phyloP scores from a whole-genome alignment of 1,140 invertebrate species.

The Chironomus tepperi region DNA sequence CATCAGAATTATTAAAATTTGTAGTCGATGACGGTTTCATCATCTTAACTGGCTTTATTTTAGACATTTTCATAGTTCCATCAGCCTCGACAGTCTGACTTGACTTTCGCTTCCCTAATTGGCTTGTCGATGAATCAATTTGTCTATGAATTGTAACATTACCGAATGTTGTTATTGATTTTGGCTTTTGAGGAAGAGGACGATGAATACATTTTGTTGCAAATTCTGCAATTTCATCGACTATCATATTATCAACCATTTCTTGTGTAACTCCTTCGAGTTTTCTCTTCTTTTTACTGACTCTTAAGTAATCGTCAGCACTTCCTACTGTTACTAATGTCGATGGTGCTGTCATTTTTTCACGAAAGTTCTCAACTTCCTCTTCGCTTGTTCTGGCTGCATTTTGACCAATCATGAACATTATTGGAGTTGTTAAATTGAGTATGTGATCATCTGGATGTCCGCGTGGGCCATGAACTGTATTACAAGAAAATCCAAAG shows the following conservation, averaged over 20 bases:
- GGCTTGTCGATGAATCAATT: conserved; percentile 29
- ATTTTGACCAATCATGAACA: conserved; percentile 75
- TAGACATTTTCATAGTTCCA: conserved; percentile 34
- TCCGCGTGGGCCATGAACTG: conserved; percentile 65
- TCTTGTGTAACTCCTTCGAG: conserved; percentile 68
- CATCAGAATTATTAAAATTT: conserved; percentile 29
- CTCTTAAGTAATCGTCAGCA: conserved; percentile 66
- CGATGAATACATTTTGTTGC: conserved; percentile 48
- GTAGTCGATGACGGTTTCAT: conserved; percentile 31
- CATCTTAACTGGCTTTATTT: conserved; percentile 42
- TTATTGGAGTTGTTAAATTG: conserved; percentile 61
- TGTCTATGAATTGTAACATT: conserved; percentile 29
- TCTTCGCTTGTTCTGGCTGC: conserved; percentile 52
- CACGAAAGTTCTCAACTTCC: conserved; percentile 67
- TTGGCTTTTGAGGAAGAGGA: conserved; percentile 48
- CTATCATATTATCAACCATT: conserved; percentile 70
- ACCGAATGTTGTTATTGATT: conserved; percentile 32
- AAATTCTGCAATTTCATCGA: conserved; percentile 58
- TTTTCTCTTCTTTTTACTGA: conserved; percentile 60
- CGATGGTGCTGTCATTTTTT: conserved; percentile 65
- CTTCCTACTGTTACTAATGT: conserved; percentile 72
- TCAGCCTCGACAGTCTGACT: conserved; percentile 31
- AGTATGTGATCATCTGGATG: conserved; percentile 67
- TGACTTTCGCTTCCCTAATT: conserved; percentile 35
- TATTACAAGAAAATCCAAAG: conserved; percentile 70